Percentiles rank a stretch among this genome's conserved stretches.
These are phyloP conservation scores for Synergus gifuensis DNA, from an alignment of 2,888 invertebrate genomes.

Conservation along the genomic window DNA sequence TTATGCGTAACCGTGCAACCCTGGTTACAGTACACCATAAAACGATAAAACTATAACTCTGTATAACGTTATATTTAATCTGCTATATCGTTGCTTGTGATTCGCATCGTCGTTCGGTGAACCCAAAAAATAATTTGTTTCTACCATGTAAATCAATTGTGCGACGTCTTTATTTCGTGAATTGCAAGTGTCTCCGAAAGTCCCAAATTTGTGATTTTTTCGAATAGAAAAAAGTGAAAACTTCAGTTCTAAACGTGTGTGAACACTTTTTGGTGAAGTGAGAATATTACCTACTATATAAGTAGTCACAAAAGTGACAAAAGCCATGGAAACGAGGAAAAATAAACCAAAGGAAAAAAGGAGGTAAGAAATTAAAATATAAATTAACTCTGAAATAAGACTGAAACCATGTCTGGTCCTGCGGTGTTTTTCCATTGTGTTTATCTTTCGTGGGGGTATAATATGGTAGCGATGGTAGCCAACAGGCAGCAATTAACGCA, in stretches of 20 bases:
- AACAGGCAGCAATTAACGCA: neutral
- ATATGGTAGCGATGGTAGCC: neutral
- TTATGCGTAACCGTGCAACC: too few relatives aligned
- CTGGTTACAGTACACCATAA: neutral
- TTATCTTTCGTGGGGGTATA: neutral
- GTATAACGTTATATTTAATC: neutral
- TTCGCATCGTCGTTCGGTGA: neutral
- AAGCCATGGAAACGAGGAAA: neutral
- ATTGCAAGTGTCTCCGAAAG: neutral
- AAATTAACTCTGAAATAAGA: neutral
- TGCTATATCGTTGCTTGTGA: neutral
- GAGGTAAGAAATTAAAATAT: neutral
- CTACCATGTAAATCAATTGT: neutral
- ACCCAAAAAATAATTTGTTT: conserved; percentile 16
- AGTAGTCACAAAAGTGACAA: neutral
- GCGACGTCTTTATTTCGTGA: neutral
- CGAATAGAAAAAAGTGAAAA: neutral
- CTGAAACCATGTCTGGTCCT: neutral
- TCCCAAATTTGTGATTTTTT: neutral
- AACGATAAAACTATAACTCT: neutral
- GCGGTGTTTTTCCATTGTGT: conserved; percentile 12
- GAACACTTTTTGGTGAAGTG: conserved; percentile 4
- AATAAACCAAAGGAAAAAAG: conserved; percentile 21
- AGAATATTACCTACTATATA: neutral
- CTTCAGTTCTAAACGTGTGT: neutral